Base-by-base conservation (phyloP, 2,888 invertebrate species). In the Crocallis elinguaria region DNA sequence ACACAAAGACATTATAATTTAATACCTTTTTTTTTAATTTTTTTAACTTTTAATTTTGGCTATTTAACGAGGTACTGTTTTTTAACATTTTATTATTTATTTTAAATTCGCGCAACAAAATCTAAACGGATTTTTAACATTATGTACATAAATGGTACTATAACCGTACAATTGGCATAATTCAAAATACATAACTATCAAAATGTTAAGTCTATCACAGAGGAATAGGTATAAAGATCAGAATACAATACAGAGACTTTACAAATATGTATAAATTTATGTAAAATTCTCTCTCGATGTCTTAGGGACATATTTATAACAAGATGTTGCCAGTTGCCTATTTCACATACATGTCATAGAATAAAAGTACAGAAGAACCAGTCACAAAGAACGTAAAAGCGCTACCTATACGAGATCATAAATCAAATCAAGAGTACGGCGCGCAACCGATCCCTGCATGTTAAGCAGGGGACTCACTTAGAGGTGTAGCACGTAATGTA, bases 161-260 rank as follows among this genome's bases (percentile, higher is more conserved):
- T 39, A 4, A 9, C 12, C 17, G 29, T 23, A 45, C 38, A 48
- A 38, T 62, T 62, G 51, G 57, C 61, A 61, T 56, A 51, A 55
- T 36, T 42, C 33, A 21, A 35, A 56, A 32, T 42, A 49, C 9
- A 32, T 33, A 46, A 30, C 46, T 53, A 19, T 55, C 58, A 62
- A 66, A 71, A 49, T 41, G 50, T 53, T 62, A 61, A 64, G 37
- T 37, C 64, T 69, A 72, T 72, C 72, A 72, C 72, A 72, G 72
- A 60, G 64, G 50, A 42, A 43, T 21, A 43, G 29, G 44, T 52
- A 57, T 27, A 49, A 44, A 41, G 17, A 14, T 35, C 13, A 12
- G 27, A 42, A 52, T 1, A 48, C 25, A 11, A 32, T 38, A 44
- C 45, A 9, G 19, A 35, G 27, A 35, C 1, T 38, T 29, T 44